These are phyloP conservation scores for Calliphora vomitoria DNA, from an alignment of 2,888 invertebrate species.

Conservation along the genomic window DNA sequence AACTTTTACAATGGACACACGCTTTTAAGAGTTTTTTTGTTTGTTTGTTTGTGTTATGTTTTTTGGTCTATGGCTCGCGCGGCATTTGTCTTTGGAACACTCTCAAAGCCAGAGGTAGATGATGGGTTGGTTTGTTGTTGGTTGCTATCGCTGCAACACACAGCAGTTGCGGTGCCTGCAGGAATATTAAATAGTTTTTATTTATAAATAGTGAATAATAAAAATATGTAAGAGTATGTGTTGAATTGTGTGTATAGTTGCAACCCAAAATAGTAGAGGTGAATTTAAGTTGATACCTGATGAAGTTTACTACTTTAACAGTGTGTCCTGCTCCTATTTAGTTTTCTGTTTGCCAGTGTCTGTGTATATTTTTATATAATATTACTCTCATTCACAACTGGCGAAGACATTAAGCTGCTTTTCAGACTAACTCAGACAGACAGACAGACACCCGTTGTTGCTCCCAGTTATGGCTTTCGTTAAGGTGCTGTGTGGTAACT, in stretches of 20 bases:
- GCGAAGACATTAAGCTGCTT: constrained; percentile 62
- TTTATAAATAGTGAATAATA: constrained; percentile 78
- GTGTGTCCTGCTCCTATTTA: not conserved
- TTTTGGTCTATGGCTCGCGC: constrained; percentile 7
- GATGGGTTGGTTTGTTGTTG: constrained; percentile 26
- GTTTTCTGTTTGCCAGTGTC: not conserved
- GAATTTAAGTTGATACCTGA: constrained; percentile 55
- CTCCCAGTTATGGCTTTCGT: constrained; percentile 29
- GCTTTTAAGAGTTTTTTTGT: constrained; percentile 55
- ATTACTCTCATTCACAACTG: constrained; percentile 22
- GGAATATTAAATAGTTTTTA: constrained; percentile 82
- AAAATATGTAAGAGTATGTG: constrained; percentile 45
- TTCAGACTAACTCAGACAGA: constrained; percentile 37
- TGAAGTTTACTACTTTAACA: constrained; percentile 34
- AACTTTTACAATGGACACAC: constrained; percentile 53
- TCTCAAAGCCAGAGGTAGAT: constrained; percentile 33
- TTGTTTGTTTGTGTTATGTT: not conserved
- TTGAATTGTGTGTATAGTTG: not conserved
- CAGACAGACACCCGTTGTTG: constrained; percentile 19
- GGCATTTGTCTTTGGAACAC: constrained; percentile 37
- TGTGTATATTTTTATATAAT: not conserved
- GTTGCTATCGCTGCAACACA: constrained; percentile 25
- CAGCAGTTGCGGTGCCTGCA: constrained; percentile 65
- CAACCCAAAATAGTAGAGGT: constrained; percentile 5
- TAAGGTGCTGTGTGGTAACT: constrained; percentile 58